Evolutionary conservation across 2,797 vertebrate species (phyloP), one percentile per base, ranked within the genome.

Genomic region (Bradypus variegatus): DNA sequence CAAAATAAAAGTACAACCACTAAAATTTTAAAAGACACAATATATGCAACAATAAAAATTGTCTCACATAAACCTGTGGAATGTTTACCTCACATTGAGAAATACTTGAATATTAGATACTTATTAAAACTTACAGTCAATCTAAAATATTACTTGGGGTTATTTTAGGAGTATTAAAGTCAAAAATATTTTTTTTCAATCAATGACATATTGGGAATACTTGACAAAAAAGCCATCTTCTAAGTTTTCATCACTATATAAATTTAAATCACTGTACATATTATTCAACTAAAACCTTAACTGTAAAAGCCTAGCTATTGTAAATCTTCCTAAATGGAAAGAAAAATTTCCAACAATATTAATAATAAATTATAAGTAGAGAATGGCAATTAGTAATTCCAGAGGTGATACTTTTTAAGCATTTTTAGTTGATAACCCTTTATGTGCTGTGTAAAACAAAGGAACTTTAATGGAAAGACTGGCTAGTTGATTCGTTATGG

Each of bases 91-190:
- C 18, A 62, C n/a, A 80, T 8, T 89, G 45, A 58, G 89, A 94
- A 87, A 80, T 38, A 95, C 86, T 25, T 29, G 33, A 65, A 31
- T 13, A 67, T 75, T 77, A 79, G 5, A 8, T 55, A 88, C 64
- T 16, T 91, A 93, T 53, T 76, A 95, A 90, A 85, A 88, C 29
- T 73, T 92, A 88, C 85, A 65, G 36, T 76, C 33, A 91, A 89
- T 86, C 83, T 82, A 86, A 69, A 92, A 80, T 64, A 29, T 36
- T 83, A 92, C 2, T 65, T 94, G 31, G 80, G 36, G 36, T 67
- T 93, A 87, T 53, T 48, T 65, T 88, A 86, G 88, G 27, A 65
- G 8, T 77, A 76, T 27, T 29, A 87, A 91, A 73, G 16, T 9
- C 50, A 87, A 92, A 81, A 89, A 64, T 31, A 69, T 82, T n/a